Base-by-base conservation (phyloP, 1,140 invertebrate species). In the Octopus sinensis region DNA sequence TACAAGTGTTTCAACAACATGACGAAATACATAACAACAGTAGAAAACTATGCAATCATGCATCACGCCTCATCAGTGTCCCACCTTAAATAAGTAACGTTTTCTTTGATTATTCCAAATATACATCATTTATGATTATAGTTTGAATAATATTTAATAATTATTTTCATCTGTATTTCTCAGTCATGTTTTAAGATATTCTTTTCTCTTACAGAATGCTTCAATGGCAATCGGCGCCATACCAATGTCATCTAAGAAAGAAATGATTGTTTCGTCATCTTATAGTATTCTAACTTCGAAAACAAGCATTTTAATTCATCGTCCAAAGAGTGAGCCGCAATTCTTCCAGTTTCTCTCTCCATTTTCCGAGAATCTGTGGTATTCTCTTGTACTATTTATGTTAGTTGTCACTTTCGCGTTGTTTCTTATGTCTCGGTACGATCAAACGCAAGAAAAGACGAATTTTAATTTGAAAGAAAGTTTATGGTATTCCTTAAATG, bases 401-500 rank as follows among this genome's bases (percentile, higher is more conserved):
- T 78, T 87, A 1, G 81, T 86, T 23, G 87, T 88, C 7, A 86
- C 86, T 13, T 53, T 85, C 4, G 83, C 86, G 1, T 82, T 89
- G 43, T 89, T 80, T 79, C 79, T 87, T 17, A 89, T 89, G 87
- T 86, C 83, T 54, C 84, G 83, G 30, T 89, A 86, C 75, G 88
- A 90, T 77, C 83, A 83, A 52, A 86, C 84, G 9, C 84, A 87
- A 75, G 73, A 78, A 30, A 79, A 77, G 23, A 81, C 85, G 17
- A 84, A 86, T 51, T 90, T 90, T 84, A 86, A 88, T 82, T 81
- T 90, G 9, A 88, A 88, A 79, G 89, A 90, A 90, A 96, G 96
- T 85, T 95, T 97, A 86, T 98, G 96, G 96, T 98, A 97, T 88
- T 95, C 96, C 0, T 88, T 97, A 23, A 97, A 96, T 3, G 96